Percentiles rank a stretch among this genome's conserved stretches.
Conservation (phyloP, 1,140 invertebrate species). For the Megalopta genalis region DNA sequence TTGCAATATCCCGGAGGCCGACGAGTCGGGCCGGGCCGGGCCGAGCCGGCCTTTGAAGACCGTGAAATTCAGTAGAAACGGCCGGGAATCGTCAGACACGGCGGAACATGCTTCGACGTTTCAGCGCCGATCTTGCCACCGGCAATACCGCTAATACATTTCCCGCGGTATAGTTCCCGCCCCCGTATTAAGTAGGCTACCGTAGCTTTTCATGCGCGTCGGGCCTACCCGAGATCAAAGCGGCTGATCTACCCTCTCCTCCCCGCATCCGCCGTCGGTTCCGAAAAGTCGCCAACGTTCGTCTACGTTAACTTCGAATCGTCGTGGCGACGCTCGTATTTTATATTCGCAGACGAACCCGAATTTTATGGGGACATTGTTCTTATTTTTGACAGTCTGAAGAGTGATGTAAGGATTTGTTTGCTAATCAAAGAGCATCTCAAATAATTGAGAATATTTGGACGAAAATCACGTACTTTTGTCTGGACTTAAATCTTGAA, state of each 20-base stretch:
- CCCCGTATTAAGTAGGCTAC: constrained; percentile 51
- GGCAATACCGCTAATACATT: constrained; percentile 50
- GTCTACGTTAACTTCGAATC: too few relatives aligned
- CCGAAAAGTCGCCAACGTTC: too few relatives aligned
- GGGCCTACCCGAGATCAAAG: constrained; percentile 53
- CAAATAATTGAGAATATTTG: too few relatives aligned
- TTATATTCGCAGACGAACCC: too few relatives aligned
- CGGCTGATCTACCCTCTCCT: background rate
- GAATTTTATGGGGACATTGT: too few relatives aligned
- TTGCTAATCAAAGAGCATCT: too few relatives aligned
- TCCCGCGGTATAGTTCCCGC: constrained; percentile 25
- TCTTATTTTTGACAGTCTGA: too few relatives aligned
- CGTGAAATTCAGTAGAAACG: constrained; percentile 46
- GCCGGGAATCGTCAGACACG: constrained; percentile 9
- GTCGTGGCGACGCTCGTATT: too few relatives aligned
- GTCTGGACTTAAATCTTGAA: too few relatives aligned
- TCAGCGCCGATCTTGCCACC: constrained; percentile 4
- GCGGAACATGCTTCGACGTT: constrained; percentile 31
- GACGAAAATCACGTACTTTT: too few relatives aligned
- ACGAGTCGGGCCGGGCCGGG: background rate
- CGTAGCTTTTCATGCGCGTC: constrained; percentile 42
- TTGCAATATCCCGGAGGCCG: constrained; percentile 29
- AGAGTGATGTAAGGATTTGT: too few relatives aligned
- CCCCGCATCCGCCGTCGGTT: background rate
- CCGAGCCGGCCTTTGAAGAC: constrained; percentile 40